These are phyloP conservation scores for Antheraea pernyi DNA, from an alignment of 1,140 invertebrate genomes.

Conservation along the genomic window DNA sequence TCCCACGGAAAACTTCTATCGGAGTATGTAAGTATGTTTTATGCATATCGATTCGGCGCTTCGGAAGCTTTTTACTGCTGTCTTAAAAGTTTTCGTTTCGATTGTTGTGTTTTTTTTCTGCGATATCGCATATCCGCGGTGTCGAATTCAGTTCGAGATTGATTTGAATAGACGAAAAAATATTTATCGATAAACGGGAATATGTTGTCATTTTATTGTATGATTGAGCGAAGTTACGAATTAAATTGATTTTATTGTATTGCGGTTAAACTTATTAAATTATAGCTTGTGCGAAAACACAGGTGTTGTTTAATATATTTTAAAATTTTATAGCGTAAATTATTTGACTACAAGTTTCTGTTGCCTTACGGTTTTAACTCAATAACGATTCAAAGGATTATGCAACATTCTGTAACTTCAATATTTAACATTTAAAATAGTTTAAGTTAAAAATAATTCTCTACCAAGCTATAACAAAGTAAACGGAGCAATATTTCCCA, in stretches of 20 bases:
- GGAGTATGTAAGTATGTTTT: background rate
- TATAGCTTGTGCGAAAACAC: conserved; percentile 12
- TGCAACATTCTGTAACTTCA: too few relatives aligned
- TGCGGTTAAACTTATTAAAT: conserved; percentile 24
- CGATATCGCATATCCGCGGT: conserved; percentile 20
- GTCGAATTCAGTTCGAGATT: conserved; percentile 7
- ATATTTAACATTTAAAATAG: too few relatives aligned
- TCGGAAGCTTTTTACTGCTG: conserved; percentile 27
- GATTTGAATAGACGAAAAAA: background rate
- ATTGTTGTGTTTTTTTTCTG: conserved; percentile 6
- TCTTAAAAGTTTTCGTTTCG: background rate
- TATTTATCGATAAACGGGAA: background rate
- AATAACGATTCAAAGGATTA: too few relatives aligned
- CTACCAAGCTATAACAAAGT: too few relatives aligned
- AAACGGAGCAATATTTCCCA: conserved; percentile 2
- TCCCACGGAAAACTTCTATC: background rate
- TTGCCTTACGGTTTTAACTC: too few relatives aligned
- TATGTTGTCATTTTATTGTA: background rate
- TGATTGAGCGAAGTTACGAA: background rate
- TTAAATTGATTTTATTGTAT: conserved; percentile 22
- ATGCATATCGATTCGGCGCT: conserved; percentile 15
- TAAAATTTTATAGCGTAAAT: too few relatives aligned
- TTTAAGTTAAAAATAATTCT: too few relatives aligned
- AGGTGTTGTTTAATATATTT: background rate
- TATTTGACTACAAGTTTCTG: too few relatives aligned